Evolutionary conservation across 1,140 invertebrate genomes (phyloP), one percentile per base, ranked within the genome.

Genomic region (Copidosoma floridanum): DNA sequence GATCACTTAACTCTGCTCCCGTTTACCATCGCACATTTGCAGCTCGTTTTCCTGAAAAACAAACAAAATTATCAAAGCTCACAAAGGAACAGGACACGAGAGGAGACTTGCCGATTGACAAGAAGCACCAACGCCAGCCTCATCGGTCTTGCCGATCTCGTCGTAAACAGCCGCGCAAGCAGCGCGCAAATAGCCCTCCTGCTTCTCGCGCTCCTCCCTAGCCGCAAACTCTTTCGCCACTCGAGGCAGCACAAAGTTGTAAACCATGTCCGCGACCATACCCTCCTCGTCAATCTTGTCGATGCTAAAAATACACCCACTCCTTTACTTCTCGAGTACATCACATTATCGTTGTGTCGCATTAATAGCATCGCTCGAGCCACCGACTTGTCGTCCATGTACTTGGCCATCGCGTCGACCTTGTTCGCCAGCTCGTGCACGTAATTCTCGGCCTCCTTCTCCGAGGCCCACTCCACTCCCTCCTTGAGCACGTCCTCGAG

Each of bases 231-330:
- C 52, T 63, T 80, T 82, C 50, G 82, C 71, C 0, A 84, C 81
- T 74, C 88, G 85, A 2, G 85, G 85, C 53, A 88, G 72, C 16
- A 88, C 73, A 68, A 86, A 87, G 59, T 83, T 82, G 57, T 86
- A 82, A 46, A 88, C 81, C 57, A 88, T 72, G 64, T 86, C 83
- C 11, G 85, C 79, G 14, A 86, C 78, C 64, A 86, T 77, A 74
- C 86, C 84, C 68, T 86, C 82, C 61, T 82, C 81, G 21, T 82
- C 78, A 3, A 84, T 65, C 29, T 81, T 69, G 14, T 65, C 67
- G 74, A 74, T 10, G 38, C 72, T 74, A 11, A 32, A 58, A 57
- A 41, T 50, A 51, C n/a, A n/a, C n/a, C n/a, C n/a, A n/a, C n/a
- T n/a, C n/a, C n/a, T n/a, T n/a, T n/a, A n/a, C n/a, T n/a, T n/a